Evolutionary conservation across 2,888 invertebrate species (phyloP), one percentile per base, ranked within the genome.

Genomic region (Conistra vaccinii): DNA sequence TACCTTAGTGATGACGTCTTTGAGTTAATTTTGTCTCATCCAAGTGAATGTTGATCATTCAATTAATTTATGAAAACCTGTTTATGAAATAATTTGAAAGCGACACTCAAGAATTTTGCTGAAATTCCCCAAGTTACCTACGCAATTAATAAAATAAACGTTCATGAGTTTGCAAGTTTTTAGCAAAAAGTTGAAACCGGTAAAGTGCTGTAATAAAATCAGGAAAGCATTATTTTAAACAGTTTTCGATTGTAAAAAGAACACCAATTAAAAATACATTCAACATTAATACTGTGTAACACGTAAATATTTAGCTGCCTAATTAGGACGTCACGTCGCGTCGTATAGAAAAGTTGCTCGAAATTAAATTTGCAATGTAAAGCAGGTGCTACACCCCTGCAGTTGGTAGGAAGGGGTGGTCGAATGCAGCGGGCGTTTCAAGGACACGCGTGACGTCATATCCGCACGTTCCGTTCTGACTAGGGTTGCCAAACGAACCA

Each of bases 391-490:
- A 68, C 62, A 81, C 78, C 85, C 85, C 75, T 84, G 78, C 82
- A 80, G 70, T 73, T 69, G 66, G 80, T 75, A 81, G 81, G 81
- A 81, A 85, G 76, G 88, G 89, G 85, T 83, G 81, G 73, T 76
- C 69, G 48, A 85, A 87, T 89, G 89, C 85, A 89, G 53, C 66
- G 67, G 66, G 85, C 61, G 83, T 86, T 92, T 91, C 92, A 92
- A 92, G 92, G 92, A 81, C 92, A 83, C 51, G 73, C 51, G 73
- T 92, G 90, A 91, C 90, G 91, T 92, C 88, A 91, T 85, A 86
- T 84, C 76, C 62, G 68, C 78, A 79, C 68, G 79, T 70, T 63
- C 35, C 32, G 69, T 57, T 20, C 53, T 58, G 14, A 3, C 12
- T 83, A 83, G 83, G 83, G 83, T 68, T 83, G 69, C n/a, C 69